Base-by-base conservation (phyloP, 2,797 vertebrate genomes). In the Botia almorhae region DNA sequence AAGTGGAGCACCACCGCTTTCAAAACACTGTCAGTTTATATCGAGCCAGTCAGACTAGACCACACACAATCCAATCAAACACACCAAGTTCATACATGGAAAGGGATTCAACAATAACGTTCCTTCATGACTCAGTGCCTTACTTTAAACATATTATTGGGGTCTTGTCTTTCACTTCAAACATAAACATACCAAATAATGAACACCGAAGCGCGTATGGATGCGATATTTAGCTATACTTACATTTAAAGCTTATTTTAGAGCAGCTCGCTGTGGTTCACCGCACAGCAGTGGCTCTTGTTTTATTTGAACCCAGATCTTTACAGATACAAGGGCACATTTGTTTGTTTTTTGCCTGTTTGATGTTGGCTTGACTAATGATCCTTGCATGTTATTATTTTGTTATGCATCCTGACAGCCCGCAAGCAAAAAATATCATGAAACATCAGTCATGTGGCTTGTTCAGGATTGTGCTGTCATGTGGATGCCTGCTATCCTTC, bases 341-440 rank as follows among this genome's bases (percentile, higher is more conserved):
- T 61, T 78, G 56, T 78, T 81, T 81, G 55, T 81, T 81, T 83
- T 58, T 60, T 60, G 11, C 70, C 78, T 64, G 63, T 65, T 76
- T 71, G 65, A 69, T 69, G 53, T 56, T 69, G 48, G 46, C 56
- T 73, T 71, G 50, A 76, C 68, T 84, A 78, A 83, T 78, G 58
- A 75, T 83, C 68, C 72, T 19, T 61, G 55, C 69, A 36, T 12
- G 19, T 76, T 84, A 86, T 83, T 81, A 83, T 78, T 53, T 76
- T 84, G 55, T 73, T 74, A 39, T 81, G 81, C 56, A 76, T 83
- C 51, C 75, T 86, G 83, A 85, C 77, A 85, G 83, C 80, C 60
- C 74, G 74, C 23, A 74, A 76, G 69, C 36, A 75, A 83, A 77
- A 79, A 85, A 82, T 80, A 73, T 53, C 67, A 83, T 80, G 68